Base-by-base conservation (phyloP, 2,113 vertebrate species). In the Poecile atricapillus region DNA sequence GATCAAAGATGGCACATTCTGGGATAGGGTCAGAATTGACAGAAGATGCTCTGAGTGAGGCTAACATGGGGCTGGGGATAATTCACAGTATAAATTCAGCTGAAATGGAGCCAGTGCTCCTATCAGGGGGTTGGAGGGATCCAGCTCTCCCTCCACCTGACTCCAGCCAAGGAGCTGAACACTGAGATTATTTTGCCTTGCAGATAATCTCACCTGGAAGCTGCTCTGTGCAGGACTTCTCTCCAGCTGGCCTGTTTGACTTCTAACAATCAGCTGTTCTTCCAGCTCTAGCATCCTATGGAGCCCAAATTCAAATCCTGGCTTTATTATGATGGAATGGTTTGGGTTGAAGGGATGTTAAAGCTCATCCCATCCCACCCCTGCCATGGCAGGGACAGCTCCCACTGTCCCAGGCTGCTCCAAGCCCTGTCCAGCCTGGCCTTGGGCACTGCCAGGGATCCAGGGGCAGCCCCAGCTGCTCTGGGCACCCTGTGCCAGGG, bases 271-370 rank as follows among this genome's bases (percentile, higher is more conserved):
- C 13, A 7, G 22, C 2, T 3, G 4, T 19, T 60, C 17, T 10
- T 10, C 22, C 30, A 43, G 22, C 50, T 44, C n/a, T 14, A 0
- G 2, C 43, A 33, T 5, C 18, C 41, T 15, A 0, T 0, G 5
- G 62, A 63, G 16, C 35, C 35, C 53, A 21, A 0, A 22, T 6
- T 21, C 55, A 52, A 15, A 22, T 15, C 68, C 33, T n/a, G 47
- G 13, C 14, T 63, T 83, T 33, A 6, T 33, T 21, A 39, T 22
- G 53, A 4, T 5, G 1, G 62, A 18, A 22, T n/a, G 16, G 5
- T 52, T 75, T 59, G 68, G 37, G 37, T 20, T 39, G 39, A 19
- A 21, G 10, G 23, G 46, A 67, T 5, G 6, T 14, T 44, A 53
- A 46, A 60, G 18, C 7, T 5, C 77, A 52, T 17, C 39, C 5